Percentiles rank a stretch among this genome's conserved stretches.
These are phyloP conservation scores for Hexactinellida sp. DNA, from an alignment of 37 sponge, comb jelly and placozoan genomes.

Conservation along the genomic window DNA sequence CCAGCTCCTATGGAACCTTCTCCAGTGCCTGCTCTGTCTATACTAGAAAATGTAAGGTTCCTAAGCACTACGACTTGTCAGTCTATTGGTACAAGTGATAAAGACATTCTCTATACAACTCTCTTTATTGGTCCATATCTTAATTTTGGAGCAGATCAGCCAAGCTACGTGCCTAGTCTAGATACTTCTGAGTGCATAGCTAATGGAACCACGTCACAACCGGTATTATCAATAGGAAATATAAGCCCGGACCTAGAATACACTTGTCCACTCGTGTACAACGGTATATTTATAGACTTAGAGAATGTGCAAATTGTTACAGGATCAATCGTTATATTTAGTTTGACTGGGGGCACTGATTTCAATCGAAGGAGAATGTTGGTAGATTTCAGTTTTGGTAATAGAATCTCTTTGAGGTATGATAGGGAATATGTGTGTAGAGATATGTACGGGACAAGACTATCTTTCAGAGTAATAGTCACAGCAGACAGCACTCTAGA, in stretches of 20 bases:
- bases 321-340: neutral
- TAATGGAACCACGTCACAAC: neutral
- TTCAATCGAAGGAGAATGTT: neutral
- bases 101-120: neutral
- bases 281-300: neutral
- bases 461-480: neutral
- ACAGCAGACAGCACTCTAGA: neutral
- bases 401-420: neutral
- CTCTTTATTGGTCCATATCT: neutral
- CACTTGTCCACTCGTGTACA: constrained; percentile 10
- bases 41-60: neutral
- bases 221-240: neutral
- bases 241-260: neutral
- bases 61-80: neutral
- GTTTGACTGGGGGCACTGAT: neutral
- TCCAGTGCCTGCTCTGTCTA: neutral
- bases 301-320: neutral
- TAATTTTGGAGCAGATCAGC: neutral
- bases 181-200: neutral
- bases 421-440: constrained; percentile 5
- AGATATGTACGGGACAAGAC: neutral
- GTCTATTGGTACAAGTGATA: neutral
- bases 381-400: neutral
- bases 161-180: neutral
- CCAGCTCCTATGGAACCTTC: neutral